Percentiles rank a stretch among this genome's conserved stretches.
These are phyloP conservation scores for Myoxocephalus aenaeus DNA, from an alignment of 2,797 vertebrate species.

Conservation along the genomic window DNA sequence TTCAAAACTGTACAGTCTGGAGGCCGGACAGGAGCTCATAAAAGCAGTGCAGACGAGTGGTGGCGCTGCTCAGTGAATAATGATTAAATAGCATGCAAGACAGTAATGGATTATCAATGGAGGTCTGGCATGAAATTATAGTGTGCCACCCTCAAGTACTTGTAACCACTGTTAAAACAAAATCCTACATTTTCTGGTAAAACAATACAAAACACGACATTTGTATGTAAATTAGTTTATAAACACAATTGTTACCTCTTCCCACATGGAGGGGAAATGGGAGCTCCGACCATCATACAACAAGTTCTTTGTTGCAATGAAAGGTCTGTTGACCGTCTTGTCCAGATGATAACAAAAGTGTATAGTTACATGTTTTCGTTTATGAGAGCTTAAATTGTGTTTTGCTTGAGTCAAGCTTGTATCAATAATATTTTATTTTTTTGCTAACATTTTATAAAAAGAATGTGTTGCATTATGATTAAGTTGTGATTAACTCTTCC, in stretches of 20 bases:
- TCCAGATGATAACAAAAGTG: constrained; percentile 86
- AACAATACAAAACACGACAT: neutral
- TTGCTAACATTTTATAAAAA: constrained; percentile 34
- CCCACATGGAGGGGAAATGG: neutral
- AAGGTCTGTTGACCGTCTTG: constrained; percentile 80
- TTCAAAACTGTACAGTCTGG: neutral
- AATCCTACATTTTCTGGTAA: neutral
- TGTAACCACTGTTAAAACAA: neutral
- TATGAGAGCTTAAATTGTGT: constrained; percentile 81
- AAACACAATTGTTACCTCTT: constrained; percentile 11
- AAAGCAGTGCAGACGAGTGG: neutral
- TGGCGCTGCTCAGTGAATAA: constrained; percentile 10
- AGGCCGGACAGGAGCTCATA: constrained; percentile 3
- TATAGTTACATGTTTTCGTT: constrained; percentile 85
- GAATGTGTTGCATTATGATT: constrained; percentile 1
- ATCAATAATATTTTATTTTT: constrained; percentile 29
- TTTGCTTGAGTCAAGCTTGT: constrained; percentile 90
- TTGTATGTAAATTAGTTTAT: constrained; percentile 1
- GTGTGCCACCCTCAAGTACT: neutral
- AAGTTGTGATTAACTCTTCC: constrained; percentile 16
- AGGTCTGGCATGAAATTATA: neutral
- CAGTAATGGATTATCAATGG: neutral
- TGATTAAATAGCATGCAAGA: constrained; percentile 1
- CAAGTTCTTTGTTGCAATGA: neutral
- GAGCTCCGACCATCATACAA: neutral